These are phyloP conservation scores for Germaria angustata DNA, from an alignment of 2,888 invertebrate species.

Conservation along the genomic window DNA sequence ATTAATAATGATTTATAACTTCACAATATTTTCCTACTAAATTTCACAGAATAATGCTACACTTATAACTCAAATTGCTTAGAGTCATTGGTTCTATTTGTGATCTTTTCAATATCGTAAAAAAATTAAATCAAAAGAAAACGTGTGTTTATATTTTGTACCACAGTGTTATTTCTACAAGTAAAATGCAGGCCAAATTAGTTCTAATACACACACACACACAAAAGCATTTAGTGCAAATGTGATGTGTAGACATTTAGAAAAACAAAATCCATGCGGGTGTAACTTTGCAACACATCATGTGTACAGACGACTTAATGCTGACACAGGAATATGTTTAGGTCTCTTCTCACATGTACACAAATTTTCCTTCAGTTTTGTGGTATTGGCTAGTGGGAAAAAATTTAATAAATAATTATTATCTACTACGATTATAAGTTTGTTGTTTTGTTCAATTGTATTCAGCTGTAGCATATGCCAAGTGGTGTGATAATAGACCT, in stretches of 20 bases:
- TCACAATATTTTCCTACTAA: too few species aligned
- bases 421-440: background rate
- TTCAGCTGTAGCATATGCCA: slow-evolving; percentile 57
- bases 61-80: too few species aligned
- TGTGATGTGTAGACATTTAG: slow-evolving; percentile 31
- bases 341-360: background rate
- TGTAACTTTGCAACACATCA: slow-evolving; percentile 52
- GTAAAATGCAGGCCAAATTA: slow-evolving; percentile 23
- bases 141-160: background rate
- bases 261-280: slow-evolving; percentile 59
- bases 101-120: too few species aligned
- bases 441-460: background rate
- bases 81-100: too few species aligned
- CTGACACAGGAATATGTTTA: background rate
- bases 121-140: too few species aligned
- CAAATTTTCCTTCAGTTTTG: background rate
- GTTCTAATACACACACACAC: background rate
- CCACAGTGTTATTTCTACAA: background rate
- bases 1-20: too few species aligned
- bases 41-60: too few species aligned
- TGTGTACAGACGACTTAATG: background rate
- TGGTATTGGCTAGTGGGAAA: background rate
- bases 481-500: slow-evolving; percentile 64
- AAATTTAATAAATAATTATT: slow-evolving; percentile 4
- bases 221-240: slow-evolving; percentile 48